Evolutionary conservation across 92 coral and sea anemone genomes (phyloP).

Genomic region (Porites lobata): DNA sequence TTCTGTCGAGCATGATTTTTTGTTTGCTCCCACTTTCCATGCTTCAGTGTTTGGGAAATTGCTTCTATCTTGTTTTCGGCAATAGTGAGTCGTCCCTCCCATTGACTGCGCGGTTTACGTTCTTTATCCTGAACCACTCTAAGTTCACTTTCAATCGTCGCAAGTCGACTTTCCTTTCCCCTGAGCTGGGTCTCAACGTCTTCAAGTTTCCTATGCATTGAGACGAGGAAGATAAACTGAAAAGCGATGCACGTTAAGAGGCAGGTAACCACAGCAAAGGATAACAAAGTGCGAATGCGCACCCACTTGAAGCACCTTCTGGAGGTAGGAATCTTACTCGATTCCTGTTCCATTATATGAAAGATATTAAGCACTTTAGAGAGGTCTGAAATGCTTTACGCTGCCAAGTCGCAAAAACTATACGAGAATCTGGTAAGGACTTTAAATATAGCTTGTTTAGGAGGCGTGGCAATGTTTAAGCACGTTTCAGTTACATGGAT

Average conservation of each 20-base stretch:
- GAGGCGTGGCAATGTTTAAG: too few relatives aligned
- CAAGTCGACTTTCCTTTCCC: too few relatives aligned
- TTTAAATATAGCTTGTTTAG: too few relatives aligned
- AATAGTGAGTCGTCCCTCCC: too few relatives aligned
- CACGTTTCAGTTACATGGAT: too few relatives aligned
- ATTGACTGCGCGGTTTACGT: too few relatives aligned
- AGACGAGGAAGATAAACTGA: background rate
- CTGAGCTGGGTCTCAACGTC: constrained; percentile 1
- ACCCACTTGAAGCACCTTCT: background rate
- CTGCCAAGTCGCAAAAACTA: background rate
- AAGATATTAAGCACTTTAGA: too few relatives aligned
- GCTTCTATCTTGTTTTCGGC: too few relatives aligned
- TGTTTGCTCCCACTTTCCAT: background rate
- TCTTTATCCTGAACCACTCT: background rate
- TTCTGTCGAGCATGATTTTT: background rate
- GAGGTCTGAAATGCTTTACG: too few relatives aligned
- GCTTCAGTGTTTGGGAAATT: too few relatives aligned
- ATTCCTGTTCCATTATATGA: constrained; percentile 9
- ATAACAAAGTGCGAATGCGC: background rate
- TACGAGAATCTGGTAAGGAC: too few relatives aligned
- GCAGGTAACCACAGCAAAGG: background rate
- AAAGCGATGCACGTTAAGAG: background rate
- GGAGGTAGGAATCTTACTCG: background rate
- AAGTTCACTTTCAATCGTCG: background rate
- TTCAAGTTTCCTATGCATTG: background rate